These are phyloP conservation scores for Passerculus sandwichensis DNA, from an alignment of 2,797 vertebrate genomes.

Conservation along the genomic window DNA sequence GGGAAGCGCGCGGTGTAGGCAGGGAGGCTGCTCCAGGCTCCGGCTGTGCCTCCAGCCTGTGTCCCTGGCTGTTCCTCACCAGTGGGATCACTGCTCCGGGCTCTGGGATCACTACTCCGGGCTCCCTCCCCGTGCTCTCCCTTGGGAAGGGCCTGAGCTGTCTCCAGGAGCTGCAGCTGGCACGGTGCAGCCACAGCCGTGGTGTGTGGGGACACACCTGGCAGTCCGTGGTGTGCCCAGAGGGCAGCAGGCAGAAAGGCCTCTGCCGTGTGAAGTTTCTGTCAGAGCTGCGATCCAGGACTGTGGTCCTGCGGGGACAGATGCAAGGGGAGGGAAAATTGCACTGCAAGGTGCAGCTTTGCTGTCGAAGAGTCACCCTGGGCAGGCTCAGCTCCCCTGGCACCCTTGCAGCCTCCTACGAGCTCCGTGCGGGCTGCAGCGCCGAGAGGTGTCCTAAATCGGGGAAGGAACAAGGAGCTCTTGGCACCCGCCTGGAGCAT, in stretches of 20 bases:
- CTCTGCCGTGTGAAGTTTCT: background rate
- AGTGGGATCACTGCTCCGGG: no score
- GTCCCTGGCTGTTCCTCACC: no score
- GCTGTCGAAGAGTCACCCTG: background rate
- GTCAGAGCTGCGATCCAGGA: accelerated
- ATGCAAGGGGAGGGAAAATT: background rate
- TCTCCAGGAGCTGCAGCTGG: background rate
- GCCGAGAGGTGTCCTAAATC: slow-evolving; percentile 19
- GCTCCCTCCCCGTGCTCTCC: background rate
- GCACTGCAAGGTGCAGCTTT: background rate
- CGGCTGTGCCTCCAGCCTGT: background rate
- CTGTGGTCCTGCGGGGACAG: background rate
- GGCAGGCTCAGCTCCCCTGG: background rate
- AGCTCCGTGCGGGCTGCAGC: background rate
- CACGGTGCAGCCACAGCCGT: accelerated
- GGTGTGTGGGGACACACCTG: background rate
- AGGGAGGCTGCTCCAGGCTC: background rate
- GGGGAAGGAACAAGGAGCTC: slow-evolving; percentile 50
- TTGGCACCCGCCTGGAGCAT: slow-evolving; percentile 12
- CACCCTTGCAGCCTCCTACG: background rate
- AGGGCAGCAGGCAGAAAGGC: background rate
- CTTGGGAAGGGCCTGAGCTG: no score
- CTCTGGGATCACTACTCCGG: no score
- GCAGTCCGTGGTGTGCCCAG: accelerated
- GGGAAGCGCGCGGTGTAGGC: accelerated